These are phyloP conservation scores for Proteles cristata DNA, from an alignment of 2,113 vertebrate species.

Conservation along the genomic window DNA sequence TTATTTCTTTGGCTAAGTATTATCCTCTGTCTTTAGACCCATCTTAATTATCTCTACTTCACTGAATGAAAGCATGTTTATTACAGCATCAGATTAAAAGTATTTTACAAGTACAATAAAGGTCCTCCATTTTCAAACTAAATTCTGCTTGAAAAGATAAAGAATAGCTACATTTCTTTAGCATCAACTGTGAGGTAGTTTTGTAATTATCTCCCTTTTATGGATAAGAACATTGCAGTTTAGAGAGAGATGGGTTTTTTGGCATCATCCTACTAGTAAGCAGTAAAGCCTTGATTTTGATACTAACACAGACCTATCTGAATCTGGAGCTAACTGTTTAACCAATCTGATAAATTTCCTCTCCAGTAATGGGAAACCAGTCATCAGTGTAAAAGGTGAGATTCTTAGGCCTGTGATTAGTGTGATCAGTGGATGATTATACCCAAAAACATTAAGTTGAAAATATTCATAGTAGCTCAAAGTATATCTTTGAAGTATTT, in stretches of 20 bases:
- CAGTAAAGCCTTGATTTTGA: neutral
- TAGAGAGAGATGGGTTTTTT: neutral
- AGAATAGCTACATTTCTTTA: neutral
- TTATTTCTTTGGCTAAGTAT: neutral
- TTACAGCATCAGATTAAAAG: slow-evolving; percentile 7
- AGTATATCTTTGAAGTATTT: neutral
- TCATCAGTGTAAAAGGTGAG: neutral
- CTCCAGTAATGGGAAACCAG: neutral
- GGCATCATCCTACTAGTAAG: neutral
- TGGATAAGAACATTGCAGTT: neutral
- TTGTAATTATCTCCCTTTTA: neutral
- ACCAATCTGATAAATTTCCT: neutral
- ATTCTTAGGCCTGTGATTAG: neutral
- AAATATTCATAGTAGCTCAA: neutral
- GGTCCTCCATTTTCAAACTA: neutral
- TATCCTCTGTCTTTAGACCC: neutral
- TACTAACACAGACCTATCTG: neutral
- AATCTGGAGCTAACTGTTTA: neutral
- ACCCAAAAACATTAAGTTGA: neutral
- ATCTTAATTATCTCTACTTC: neutral
- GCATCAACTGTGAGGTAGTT: neutral
- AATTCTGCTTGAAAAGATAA: slow-evolving; percentile 49
- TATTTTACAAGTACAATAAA: neutral
- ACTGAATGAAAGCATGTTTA: neutral
- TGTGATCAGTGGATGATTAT: neutral